These are phyloP conservation scores for Jordanella pulchra DNA, from an alignment of 2,797 vertebrate species.

Conservation along the genomic window DNA sequence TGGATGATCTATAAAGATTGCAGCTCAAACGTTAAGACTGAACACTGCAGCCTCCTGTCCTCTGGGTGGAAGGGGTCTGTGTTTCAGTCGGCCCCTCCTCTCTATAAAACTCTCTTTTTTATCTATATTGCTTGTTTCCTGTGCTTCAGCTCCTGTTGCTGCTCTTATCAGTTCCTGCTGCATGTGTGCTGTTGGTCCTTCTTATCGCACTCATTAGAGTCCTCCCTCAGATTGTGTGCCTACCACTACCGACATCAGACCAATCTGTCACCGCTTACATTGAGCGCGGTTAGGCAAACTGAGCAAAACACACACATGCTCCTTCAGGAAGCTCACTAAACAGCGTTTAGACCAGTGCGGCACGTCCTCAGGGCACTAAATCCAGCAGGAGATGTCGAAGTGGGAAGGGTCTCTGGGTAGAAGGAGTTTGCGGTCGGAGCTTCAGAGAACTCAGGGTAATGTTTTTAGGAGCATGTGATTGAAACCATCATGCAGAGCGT, in stretches of 20 bases:
- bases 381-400: slow-evolving; percentile 45
- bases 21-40: not conserved
- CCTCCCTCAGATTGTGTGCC: slow-evolving; percentile 64
- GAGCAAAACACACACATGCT: slow-evolving; percentile 15
- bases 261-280: slow-evolving; percentile 72
- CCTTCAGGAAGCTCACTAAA: slow-evolving; percentile 46
- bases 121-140: slow-evolving; percentile 70
- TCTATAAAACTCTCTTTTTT: slow-evolving; percentile 37
- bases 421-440: slow-evolving; percentile 47
- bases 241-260: slow-evolving; percentile 67
- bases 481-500: slow-evolving; percentile 48
- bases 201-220: slow-evolving; percentile 64
- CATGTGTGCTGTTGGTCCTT: slow-evolving; percentile 29
- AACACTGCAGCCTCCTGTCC: not conserved
- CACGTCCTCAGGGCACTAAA: slow-evolving; percentile 65
- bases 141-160: slow-evolving; percentile 65
- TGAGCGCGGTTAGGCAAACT: slow-evolving; percentile 41
- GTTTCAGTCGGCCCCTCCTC: slow-evolving; percentile 7
- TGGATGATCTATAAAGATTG: too few relatives aligned
- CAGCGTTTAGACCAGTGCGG: slow-evolving; percentile 35
- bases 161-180: slow-evolving; percentile 61
- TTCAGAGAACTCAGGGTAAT: slow-evolving; percentile 55
- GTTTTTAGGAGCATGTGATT: slow-evolving; percentile 61
- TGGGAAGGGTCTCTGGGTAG: slow-evolving; percentile 39
- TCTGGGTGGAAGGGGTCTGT: not conserved